Conservation (phyloP, 2,888 invertebrate species). For the Siphonodentalium dalli region DNA sequence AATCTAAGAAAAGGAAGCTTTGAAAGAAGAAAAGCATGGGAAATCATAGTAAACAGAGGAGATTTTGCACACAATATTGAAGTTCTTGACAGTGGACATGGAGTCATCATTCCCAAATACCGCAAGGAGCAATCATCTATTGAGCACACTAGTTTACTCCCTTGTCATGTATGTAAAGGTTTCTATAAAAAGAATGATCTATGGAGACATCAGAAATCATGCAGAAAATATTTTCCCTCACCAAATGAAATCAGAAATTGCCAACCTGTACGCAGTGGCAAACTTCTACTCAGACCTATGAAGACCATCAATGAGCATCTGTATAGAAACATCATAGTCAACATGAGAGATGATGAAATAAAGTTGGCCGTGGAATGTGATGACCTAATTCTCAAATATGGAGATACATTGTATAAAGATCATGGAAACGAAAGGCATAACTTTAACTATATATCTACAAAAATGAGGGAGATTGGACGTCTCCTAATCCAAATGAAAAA, state of each 20-base stretch:
- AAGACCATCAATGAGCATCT: neutral
- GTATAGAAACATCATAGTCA: conserved; percentile 10
- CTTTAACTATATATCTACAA: conserved; percentile 5
- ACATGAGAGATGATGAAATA: conserved; percentile 22
- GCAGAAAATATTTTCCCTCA: neutral
- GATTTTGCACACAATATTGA: conserved; percentile 22
- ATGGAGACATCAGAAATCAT: conserved; percentile 25
- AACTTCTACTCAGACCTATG: conserved; percentile 4
- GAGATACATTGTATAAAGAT: conserved; percentile 10
- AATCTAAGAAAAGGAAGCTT: conserved; percentile 4
- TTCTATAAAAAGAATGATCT: conserved; percentile 17
- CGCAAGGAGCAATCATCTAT: conserved; percentile 1
- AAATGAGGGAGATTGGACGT: conserved; percentile 17
- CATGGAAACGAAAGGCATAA: conserved; percentile 4
- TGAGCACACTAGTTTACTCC: conserved; percentile 9
- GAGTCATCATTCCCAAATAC: conserved; percentile 22
- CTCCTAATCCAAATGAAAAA: conserved; percentile 3
- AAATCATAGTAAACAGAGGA: conserved; percentile 19
- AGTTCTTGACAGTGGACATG: conserved; percentile 18
- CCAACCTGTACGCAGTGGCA: conserved; percentile 3
- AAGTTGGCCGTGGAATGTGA: conserved; percentile 2
- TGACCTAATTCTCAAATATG: conserved; percentile 12
- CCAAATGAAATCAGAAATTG: neutral
- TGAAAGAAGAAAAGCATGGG: conserved; percentile 22
- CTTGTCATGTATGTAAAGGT: conserved; percentile 19